Conservation (phyloP, 1,140 invertebrate species). For the Helicoverpa zea region DNA sequence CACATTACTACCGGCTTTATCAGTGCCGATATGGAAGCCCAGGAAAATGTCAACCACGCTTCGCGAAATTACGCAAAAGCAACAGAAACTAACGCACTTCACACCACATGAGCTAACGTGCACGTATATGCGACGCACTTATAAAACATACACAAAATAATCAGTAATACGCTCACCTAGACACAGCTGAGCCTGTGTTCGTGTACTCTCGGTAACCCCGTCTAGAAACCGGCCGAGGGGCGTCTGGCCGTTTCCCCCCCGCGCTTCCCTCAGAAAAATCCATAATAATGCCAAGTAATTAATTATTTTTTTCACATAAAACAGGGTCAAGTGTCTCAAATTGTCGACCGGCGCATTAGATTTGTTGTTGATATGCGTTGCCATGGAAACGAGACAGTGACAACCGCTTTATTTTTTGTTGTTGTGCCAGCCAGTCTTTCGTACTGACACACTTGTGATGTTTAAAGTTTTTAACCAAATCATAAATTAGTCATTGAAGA, state of each 20-base stretch:
- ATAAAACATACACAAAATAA: not conserved
- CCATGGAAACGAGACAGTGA: conserved; percentile 62
- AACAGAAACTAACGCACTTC: not conserved
- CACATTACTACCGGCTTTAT: no score
- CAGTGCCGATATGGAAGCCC: no score
- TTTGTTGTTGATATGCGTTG: conserved; percentile 73
- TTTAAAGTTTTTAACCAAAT: not conserved
- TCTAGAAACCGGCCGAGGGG: conserved; percentile 73
- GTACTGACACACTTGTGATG: not conserved
- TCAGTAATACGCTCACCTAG: conserved; percentile 58
- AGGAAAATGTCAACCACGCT: no score
- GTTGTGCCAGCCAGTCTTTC: conserved; percentile 7
- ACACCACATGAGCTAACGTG: not conserved
- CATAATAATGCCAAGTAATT: conserved; percentile 68
- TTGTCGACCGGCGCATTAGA: conserved; percentile 68
- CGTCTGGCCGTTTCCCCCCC: conserved; percentile 64
- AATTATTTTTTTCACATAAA: conserved; percentile 62
- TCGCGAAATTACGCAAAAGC: no score
- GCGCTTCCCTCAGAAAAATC: conserved; percentile 76
- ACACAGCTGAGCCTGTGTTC: conserved; percentile 66
- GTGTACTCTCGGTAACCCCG: conserved; percentile 75
- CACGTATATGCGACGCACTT: not conserved
- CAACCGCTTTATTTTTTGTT: not conserved
- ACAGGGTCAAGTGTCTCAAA: conserved; percentile 54
- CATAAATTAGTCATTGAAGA: no score